Evolutionary conservation across 2,113 vertebrate genomes (phyloP), one percentile per base, ranked within the genome.

Genomic region (Chlorodrepanis virens): DNA sequence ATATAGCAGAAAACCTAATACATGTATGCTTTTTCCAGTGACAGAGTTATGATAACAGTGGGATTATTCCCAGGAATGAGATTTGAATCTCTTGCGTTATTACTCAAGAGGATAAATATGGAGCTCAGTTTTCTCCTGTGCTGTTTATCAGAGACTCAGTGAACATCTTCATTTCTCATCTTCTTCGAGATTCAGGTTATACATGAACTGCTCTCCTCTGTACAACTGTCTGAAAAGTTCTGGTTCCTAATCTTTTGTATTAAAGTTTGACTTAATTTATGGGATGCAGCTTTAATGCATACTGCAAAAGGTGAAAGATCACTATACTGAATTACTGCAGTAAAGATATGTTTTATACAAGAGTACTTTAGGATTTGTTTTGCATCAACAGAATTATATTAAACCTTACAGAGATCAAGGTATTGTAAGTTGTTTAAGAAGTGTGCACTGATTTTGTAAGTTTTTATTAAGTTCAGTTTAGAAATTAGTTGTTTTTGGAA

Each of bases 31-130:
- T 95, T 96, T 97, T 97, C 93, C n/a, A 45, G 84, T 97, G 94
- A 95, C 90, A 75, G 44, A 77, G 70, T 93, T 69, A 74, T 33
- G 92, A 96, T 97, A 97, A 96, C 15, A 67, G 12, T 82, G 87
- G 77, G 50, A 88, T 98, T 93, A 69, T 93, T 83, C 69, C 97
- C 87, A 83, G 87, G 79, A 49, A 88, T 89, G 57, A 95, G 97
- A 97, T 85, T 90, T 79, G 90, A n/a, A 80, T 88, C 44, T 98
- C 91, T 96, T 90, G 35, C 71, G 95, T 89, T 97, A 93, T 96
- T 93, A 94, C 78, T 93, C 78, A 89, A 82, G 74, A 94, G 89
- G 64, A 84, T 96, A 94, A 97, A 92, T 94, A 87, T 8, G 44
- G 50, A 92, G 44, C 56, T 75, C 59, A 37, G 28, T 76, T 96